Evolutionary conservation across 2,888 invertebrate genomes (phyloP).

Genomic region (Mesorhabditis belari): DNA sequence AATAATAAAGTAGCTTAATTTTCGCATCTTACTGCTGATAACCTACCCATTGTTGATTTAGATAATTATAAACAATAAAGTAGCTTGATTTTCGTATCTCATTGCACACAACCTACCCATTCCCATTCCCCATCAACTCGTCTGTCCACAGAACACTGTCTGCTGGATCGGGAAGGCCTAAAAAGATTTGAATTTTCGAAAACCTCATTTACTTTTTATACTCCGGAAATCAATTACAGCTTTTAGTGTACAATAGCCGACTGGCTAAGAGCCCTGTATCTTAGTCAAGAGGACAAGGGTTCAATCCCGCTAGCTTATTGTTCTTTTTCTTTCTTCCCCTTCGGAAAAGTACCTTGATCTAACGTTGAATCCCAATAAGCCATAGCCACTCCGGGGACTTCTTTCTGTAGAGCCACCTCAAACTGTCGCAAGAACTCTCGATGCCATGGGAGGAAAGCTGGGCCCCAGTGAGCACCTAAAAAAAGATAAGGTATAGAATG

Average conservation of each 20-base stretch:
- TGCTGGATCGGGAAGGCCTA: slow-evolving; percentile 48
- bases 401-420: slow-evolving; percentile 46
- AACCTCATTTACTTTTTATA: too few species aligned
- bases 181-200: not conserved
- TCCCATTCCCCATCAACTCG: slow-evolving; percentile 49
- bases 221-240: too few species aligned
- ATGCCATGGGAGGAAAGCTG: slow-evolving; percentile 51
- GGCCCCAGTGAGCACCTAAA: slow-evolving; percentile 42
- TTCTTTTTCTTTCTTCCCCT: too few species aligned
- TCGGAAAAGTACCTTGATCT: slow-evolving; percentile 37
- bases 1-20: too few species aligned
- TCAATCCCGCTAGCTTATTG: too few species aligned
- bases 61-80: too few species aligned
- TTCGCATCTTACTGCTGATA: too few species aligned
- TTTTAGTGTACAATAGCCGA: too few species aligned
- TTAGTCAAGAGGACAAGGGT: too few species aligned
- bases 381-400: slow-evolving; percentile 40
- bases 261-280: too few species aligned
- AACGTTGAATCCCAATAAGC: slow-evolving; percentile 52
- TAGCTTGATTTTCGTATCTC: too few species aligned
- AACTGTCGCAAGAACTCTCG: slow-evolving; percentile 51
- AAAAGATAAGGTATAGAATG: not conserved
- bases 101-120: slow-evolving; percentile 35
- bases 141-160: slow-evolving; percentile 50
- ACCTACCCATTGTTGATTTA: too few species aligned